phyloP scores from a whole-genome alignment of 2,888 invertebrate species.

The Dascillus cervinus region DNA sequence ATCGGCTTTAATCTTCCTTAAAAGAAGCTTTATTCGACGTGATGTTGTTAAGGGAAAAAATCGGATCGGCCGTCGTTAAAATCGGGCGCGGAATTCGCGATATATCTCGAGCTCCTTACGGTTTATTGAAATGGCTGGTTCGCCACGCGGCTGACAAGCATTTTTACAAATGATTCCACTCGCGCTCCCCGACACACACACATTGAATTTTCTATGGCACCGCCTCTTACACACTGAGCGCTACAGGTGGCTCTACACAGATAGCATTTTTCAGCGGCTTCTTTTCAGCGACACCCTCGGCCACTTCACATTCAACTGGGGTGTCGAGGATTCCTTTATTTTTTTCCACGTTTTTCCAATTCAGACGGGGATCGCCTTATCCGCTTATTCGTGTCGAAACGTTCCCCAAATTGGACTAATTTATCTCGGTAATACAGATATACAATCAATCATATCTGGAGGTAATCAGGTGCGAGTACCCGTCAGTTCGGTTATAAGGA shows the following conservation, averaged over 20 bases:
- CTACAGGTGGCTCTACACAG: constrained; percentile 38
- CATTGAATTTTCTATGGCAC: constrained; percentile 30
- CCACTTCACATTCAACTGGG: constrained; percentile 26
- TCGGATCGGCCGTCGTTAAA: too few relatives aligned
- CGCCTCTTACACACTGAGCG: constrained; percentile 22
- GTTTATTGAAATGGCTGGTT: constrained; percentile 26
- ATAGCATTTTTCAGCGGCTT: constrained; percentile 39
- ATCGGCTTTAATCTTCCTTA: constrained; percentile 23
- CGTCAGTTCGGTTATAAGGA: constrained; percentile 30
- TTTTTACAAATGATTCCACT: constrained; percentile 41
- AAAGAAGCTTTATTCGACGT: constrained; percentile 19
- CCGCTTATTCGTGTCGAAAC: too few relatives aligned
- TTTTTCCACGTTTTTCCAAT: constrained; percentile 12
- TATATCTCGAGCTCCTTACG: too few relatives aligned
- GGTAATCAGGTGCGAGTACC: constrained; percentile 36
- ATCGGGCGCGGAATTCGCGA: too few relatives aligned
- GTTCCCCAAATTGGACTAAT: constrained; percentile 33
- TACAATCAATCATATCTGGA: constrained; percentile 35
- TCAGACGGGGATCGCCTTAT: too few relatives aligned
- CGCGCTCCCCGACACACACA: constrained; percentile 28
- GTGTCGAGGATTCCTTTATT: constrained; percentile 16
- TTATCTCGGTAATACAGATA: constrained; percentile 23
- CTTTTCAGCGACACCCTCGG: constrained; percentile 27
- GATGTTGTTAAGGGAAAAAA: too few relatives aligned
- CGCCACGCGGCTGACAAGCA: constrained; percentile 31